These are phyloP conservation scores for Ostrea denselamellosa DNA, from an alignment of 1,140 invertebrate species.

Conservation along the genomic window DNA sequence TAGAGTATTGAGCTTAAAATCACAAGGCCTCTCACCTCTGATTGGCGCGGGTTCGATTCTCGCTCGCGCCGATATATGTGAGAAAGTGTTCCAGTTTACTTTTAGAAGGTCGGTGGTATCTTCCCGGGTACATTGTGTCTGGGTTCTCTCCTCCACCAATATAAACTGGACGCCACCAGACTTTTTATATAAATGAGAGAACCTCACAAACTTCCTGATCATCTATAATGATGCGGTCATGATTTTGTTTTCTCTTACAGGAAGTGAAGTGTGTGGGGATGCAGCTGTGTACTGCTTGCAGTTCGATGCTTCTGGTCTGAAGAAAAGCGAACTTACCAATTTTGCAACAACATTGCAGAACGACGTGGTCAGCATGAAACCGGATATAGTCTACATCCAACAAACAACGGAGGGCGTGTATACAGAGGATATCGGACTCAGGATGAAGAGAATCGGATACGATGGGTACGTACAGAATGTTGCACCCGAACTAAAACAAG, in stretches of 20 bases:
- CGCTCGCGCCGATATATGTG: too few species aligned
- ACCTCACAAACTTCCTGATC: too few species aligned
- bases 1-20: too few species aligned
- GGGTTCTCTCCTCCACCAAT: too few species aligned
- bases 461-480: neutral
- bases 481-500: slow-evolving; percentile 6
- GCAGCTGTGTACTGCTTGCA: neutral
- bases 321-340: neutral
- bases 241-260: neutral
- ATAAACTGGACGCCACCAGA: too few species aligned
- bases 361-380: neutral
- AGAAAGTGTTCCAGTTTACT: too few species aligned
- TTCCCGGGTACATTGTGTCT: too few species aligned
- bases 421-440: neutral
- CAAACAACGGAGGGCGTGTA: neutral
- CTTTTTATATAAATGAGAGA: too few species aligned
- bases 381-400: slow-evolving; percentile 8
- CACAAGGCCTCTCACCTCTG: too few species aligned
- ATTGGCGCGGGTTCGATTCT: too few species aligned
- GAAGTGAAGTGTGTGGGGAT: neutral
- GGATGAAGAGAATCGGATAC: slow-evolving; percentile 6
- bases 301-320: neutral
- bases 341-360: neutral
- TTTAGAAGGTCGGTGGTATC: too few species aligned
- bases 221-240: too few species aligned